Percentiles rank a stretch among this genome's conserved stretches.
Conservation (phyloP, 2,113 vertebrate species). For the Aegithalos caudatus region DNA sequence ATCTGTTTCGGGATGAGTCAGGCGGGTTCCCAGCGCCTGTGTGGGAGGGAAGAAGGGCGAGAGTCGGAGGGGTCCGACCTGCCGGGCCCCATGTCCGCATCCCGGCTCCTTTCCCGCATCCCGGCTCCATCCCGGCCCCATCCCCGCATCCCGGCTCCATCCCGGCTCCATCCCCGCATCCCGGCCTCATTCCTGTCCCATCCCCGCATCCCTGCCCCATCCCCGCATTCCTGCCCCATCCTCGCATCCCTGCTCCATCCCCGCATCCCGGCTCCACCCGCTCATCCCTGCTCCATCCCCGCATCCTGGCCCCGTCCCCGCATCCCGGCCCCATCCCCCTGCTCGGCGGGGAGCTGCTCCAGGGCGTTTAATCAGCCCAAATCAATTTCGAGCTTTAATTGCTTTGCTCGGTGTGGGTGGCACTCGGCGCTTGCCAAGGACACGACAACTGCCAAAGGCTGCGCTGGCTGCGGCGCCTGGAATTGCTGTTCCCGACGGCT, state of each 20-base stretch:
- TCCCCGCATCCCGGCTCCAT: background rate
- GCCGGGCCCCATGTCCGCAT: background rate
- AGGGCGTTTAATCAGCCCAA: background rate
- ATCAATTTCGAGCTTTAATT: background rate
- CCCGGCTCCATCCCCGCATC: background rate
- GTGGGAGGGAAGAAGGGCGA: background rate
- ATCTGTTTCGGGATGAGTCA: conserved; percentile 3
- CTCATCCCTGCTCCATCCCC: background rate
- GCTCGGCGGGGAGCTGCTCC: background rate
- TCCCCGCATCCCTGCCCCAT: background rate
- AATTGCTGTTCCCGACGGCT: background rate
- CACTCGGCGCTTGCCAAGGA: background rate
- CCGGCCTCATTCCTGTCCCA: background rate
- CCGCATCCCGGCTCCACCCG: background rate
- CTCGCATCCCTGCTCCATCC: background rate
- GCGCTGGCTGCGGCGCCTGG: background rate
- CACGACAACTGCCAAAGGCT: background rate
- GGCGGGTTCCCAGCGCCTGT: background rate
- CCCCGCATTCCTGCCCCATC: background rate
- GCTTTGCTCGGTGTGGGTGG: background rate
- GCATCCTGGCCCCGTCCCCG: background rate
- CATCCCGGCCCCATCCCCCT: background rate
- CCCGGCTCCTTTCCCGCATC: background rate
- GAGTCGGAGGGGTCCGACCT: background rate
- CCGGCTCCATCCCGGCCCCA: background rate